Conservation (phyloP, 2,888 invertebrate genomes). For the Tromatobia lineatoria region DNA sequence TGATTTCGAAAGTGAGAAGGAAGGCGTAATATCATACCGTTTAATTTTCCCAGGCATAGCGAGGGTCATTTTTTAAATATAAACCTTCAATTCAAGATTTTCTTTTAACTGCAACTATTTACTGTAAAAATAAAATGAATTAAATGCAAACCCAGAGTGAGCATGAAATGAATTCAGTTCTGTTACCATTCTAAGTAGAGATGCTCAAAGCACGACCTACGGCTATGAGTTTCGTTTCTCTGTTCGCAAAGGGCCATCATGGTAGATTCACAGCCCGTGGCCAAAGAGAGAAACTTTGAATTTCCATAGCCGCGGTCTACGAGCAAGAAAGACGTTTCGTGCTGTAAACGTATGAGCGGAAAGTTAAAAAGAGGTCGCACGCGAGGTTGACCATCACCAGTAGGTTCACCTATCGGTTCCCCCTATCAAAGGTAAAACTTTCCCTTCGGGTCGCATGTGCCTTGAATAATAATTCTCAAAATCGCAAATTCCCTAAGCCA, state of each 20-base stretch:
- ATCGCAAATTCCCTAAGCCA: neutral
- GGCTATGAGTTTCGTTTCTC: neutral
- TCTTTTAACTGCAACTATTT: no score
- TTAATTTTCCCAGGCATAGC: no score
- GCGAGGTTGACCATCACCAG: neutral
- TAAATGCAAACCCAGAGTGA: no score
- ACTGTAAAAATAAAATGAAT: no score
- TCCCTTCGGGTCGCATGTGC: neutral
- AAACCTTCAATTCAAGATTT: no score
- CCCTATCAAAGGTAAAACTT: neutral
- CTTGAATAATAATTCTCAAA: neutral
- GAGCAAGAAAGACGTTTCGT: neutral
- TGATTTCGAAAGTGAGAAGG: no score
- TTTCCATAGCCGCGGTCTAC: neutral
- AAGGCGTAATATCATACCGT: no score
- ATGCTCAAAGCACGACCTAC: neutral
- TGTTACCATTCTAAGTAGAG: neutral
- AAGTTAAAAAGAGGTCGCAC: conserved; percentile 15
- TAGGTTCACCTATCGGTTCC: neutral
- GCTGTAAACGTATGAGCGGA: conserved; percentile 1
- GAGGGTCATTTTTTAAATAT: no score
- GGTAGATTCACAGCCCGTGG: neutral
- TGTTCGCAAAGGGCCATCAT: neutral
- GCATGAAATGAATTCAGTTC: no score
- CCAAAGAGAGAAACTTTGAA: conserved; percentile 6